These are phyloP conservation scores for Euborellia annulipes DNA, from an alignment of 1,140 invertebrate genomes.

Conservation along the genomic window DNA sequence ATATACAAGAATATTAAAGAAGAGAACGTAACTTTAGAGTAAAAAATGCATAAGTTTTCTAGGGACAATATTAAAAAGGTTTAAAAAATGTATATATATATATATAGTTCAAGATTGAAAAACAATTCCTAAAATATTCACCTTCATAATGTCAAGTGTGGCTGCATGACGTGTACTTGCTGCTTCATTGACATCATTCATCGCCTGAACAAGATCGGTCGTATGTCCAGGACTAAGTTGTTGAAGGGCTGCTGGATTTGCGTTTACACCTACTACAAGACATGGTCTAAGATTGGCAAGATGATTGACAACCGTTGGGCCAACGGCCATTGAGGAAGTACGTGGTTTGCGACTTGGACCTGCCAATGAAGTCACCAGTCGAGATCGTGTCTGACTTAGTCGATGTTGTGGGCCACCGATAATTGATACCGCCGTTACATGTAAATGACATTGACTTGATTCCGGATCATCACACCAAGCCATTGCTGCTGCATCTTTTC, in stretches of 20 bases:
- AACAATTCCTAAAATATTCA: constrained; percentile 17
- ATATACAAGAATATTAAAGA: too few relatives aligned
- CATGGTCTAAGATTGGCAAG: constrained; percentile 20
- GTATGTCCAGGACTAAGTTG: not conserved
- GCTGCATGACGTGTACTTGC: constrained; percentile 29
- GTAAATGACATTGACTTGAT: not conserved
- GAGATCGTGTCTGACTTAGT: constrained; percentile 12
- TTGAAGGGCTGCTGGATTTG: constrained; percentile 6
- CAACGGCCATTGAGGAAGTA: not conserved
- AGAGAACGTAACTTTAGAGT: too few relatives aligned
- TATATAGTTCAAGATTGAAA: too few relatives aligned
- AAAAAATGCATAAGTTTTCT: too few relatives aligned
- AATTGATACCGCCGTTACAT: constrained; percentile 32
- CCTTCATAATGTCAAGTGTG: constrained; percentile 29
- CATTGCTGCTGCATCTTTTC: not conserved
- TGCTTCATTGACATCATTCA: constrained; percentile 44
- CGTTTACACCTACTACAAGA: constrained; percentile 29
- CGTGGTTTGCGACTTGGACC: constrained; percentile 15
- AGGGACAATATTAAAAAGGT: too few relatives aligned
- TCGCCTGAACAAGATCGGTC: constrained; percentile 32
- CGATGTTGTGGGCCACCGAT: constrained; percentile 23
- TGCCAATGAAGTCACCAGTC: constrained; percentile 5
- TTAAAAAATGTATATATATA: too few relatives aligned
- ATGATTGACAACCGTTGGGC: too few relatives aligned
- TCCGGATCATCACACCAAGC: not conserved